These are phyloP conservation scores for Cacoxenus indagator DNA, from an alignment of 2,888 invertebrate genomes.

Conservation along the genomic window DNA sequence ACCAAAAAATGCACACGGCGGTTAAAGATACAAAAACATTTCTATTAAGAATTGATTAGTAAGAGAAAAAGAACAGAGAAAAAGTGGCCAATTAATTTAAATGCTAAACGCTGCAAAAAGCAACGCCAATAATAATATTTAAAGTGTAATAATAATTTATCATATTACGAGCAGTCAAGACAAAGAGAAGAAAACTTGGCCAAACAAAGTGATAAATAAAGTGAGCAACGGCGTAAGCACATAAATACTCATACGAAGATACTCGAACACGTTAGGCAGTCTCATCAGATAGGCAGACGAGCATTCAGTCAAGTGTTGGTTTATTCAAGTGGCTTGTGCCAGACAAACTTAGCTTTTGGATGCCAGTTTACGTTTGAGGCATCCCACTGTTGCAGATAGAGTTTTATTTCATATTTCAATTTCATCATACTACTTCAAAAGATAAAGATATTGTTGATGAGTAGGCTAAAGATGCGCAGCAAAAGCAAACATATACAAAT, in stretches of 20 bases:
- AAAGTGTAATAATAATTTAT: conserved; percentile 20
- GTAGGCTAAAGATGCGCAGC: conserved; percentile 1
- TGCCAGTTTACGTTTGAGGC: too few species aligned
- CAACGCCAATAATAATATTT: conserved; percentile 9
- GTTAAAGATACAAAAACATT: conserved; percentile 41
- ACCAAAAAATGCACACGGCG: background rate
- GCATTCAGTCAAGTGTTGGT: background rate
- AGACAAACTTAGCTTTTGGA: background rate
- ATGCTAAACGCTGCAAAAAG: background rate
- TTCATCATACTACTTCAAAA: background rate
- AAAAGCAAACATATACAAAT: conserved; percentile 10
- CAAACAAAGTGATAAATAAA: too few species aligned
- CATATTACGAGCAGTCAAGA: conserved; percentile 5
- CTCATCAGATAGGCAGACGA: background rate
- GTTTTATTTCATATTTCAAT: too few species aligned
- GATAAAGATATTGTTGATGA: conserved; percentile 4
- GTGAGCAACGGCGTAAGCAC: too few species aligned
- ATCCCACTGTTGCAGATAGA: background rate
- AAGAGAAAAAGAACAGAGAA: background rate
- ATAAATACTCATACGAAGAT: too few species aligned
- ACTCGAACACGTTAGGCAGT: too few species aligned
- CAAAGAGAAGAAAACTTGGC: background rate
- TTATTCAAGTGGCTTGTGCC: conserved; percentile 3
- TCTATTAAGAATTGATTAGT: conserved; percentile 41
- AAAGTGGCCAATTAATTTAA: conserved; percentile 16